A percentile compares a stretch with the other conserved stretches of the same genome.
Evolutionary conservation across 37 sponge, comb jelly and placozoan species (phyloP).

Genomic region (Bolinopsis microptera): DNA sequence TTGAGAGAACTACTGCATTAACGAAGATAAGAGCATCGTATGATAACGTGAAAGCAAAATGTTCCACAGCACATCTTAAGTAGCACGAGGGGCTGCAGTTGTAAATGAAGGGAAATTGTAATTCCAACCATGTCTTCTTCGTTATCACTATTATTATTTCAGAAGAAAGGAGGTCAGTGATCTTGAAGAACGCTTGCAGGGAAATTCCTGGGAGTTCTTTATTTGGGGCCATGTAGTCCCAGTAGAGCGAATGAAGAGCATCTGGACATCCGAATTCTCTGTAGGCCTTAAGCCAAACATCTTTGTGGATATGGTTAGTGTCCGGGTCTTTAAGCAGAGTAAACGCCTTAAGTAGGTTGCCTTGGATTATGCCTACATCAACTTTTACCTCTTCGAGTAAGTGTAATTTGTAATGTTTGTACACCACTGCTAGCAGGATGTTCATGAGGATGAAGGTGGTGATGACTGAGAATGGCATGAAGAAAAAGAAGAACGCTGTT

Average conservation of each 20-base stretch:
- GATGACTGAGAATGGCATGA: conserved; percentile 65
- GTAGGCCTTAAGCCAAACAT: background rate
- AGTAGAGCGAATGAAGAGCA: background rate
- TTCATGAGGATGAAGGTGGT: conserved; percentile 68
- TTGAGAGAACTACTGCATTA: conserved; percentile 62
- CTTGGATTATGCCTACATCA: background rate
- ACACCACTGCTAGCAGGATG: conserved; percentile 70
- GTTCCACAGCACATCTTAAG: background rate
- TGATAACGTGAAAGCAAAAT: conserved; percentile 48
- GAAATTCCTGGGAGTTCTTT: background rate
- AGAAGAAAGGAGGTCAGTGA: conserved; percentile 18
- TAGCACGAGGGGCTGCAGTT: conserved; percentile 5
- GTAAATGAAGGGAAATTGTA: background rate
- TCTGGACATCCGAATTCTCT: background rate
- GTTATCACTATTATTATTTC: background rate
- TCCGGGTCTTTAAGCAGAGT: background rate
- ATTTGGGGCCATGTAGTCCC: conserved; percentile 43
- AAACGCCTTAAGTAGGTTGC: background rate
- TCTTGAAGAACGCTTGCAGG: conserved; percentile 7
- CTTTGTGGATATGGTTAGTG: background rate
- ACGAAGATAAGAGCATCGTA: conserved; percentile 66
- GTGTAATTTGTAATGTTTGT: conserved; percentile 66
- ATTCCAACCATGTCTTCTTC: background rate
- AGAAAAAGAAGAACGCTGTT: conserved; percentile 67
- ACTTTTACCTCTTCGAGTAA: conserved; percentile 1